Conservation (phyloP, 2,888 invertebrate genomes). For the Cotesia congregata region DNA sequence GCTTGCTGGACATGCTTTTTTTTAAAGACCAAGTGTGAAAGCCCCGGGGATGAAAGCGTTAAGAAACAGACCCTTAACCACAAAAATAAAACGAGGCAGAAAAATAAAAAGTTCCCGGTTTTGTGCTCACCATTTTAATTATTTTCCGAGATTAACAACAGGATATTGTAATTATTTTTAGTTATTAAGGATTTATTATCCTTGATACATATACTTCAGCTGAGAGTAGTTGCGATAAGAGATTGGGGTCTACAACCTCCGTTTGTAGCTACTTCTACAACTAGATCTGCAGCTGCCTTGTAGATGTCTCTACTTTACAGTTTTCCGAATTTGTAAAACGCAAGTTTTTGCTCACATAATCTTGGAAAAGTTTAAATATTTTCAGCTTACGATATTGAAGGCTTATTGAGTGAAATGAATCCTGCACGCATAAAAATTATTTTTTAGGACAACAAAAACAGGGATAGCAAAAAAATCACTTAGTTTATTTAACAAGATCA, state of each 20-base stretch:
- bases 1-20: constrained; percentile 36
- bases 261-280: constrained; percentile 6
- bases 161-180: constrained; percentile 15
- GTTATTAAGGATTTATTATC: background rate
- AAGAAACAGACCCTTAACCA: background rate
- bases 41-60: constrained; percentile 28
- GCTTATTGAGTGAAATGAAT: background rate
- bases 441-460: too few species aligned
- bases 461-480: too few species aligned
- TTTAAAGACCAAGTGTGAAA: constrained; percentile 45
- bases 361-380: background rate
- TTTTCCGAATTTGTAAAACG: too few species aligned
- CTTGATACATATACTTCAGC: background rate
- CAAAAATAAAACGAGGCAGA: constrained; percentile 7
- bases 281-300: constrained; percentile 51
- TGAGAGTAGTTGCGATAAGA: background rate
- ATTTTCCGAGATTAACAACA: constrained; percentile 21
- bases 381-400: background rate
- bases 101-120: background rate
- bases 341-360: too few species aligned
- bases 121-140: background rate
- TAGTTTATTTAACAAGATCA: too few species aligned
- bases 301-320: constrained; percentile 53
- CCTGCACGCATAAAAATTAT: too few species aligned
- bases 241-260: constrained; percentile 29